Conservation (phyloP, 2,113 vertebrate genomes). For the Carassius auratus region DNA sequence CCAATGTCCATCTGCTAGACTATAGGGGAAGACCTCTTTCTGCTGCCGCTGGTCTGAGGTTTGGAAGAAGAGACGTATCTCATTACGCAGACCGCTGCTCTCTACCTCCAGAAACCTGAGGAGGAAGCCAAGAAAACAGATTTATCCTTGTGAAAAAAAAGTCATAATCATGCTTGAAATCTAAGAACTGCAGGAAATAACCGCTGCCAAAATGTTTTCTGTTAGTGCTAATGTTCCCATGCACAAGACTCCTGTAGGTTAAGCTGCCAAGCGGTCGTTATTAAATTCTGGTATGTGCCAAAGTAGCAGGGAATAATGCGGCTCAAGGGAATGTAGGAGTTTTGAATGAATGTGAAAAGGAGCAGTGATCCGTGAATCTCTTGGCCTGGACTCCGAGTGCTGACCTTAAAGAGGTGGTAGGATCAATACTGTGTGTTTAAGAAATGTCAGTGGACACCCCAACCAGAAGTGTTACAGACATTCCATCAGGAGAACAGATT, state of each 20-base stretch:
- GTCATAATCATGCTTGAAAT: constrained; percentile 6
- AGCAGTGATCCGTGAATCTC: constrained; percentile 26
- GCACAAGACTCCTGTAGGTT: not conserved
- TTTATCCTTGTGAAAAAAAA: constrained; percentile 7
- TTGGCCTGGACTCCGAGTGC: not conserved
- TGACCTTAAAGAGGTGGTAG: constrained; percentile 48
- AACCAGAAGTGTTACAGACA: constrained; percentile 26
- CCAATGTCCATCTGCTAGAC: constrained; percentile 87
- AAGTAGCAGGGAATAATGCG: not conserved
- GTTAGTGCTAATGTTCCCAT: not conserved
- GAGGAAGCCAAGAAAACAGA: constrained; percentile 17
- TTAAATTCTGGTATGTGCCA: constrained; percentile 1
- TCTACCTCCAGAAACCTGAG: constrained; percentile 87
- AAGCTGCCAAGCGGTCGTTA: constrained; percentile 7
- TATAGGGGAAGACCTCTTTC: constrained; percentile 87
- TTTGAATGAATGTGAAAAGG: constrained; percentile 13
- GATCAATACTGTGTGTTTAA: constrained; percentile 47
- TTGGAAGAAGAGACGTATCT: constrained; percentile 85
- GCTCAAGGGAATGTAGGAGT: not conserved
- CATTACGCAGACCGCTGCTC: constrained; percentile 86
- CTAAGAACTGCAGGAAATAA: not conserved
- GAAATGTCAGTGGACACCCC: constrained; percentile 46
- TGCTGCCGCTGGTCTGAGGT: constrained; percentile 77
- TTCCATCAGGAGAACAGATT: constrained; percentile 17
- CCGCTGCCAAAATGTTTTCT: not conserved